Conservation (phyloP, 2,888 invertebrate species). For the Xylota segnis region DNA sequence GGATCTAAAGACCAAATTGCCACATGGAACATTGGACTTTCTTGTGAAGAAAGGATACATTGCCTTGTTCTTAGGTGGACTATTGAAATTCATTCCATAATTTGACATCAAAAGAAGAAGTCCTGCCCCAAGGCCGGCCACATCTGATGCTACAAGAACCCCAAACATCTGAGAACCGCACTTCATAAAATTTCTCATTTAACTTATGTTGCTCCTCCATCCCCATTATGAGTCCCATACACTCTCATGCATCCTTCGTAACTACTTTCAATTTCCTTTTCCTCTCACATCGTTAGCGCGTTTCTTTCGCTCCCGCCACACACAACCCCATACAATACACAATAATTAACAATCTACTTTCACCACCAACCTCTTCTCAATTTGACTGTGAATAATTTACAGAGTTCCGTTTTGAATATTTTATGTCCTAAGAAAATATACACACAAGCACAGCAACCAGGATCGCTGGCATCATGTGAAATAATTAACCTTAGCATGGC, state of each 20-base stretch:
- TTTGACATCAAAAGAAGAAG: constrained; percentile 11
- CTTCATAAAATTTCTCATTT: constrained; percentile 3
- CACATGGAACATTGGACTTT: too few species aligned
- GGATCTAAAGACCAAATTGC: too few species aligned
- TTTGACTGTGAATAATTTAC: constrained; percentile 59
- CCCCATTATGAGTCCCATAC: neutral
- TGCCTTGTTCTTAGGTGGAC: too few species aligned
- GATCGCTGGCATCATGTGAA: constrained; percentile 48
- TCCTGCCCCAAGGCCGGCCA: neutral
- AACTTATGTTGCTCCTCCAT: neutral
- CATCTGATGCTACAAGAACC: constrained; percentile 6
- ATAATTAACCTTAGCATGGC: constrained; percentile 59
- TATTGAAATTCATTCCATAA: neutral
- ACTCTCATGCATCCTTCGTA: neutral
- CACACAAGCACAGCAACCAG: neutral
- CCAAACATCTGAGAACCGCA: neutral
- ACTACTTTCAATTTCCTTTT: constrained; percentile 28
- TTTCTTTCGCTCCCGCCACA: neutral
- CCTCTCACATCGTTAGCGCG: constrained; percentile 32
- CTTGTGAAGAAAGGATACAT: too few species aligned
- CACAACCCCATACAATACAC: constrained; percentile 1
- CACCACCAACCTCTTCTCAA: constrained; percentile 29
- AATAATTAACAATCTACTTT: constrained; percentile 58
- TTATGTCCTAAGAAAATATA: constrained; percentile 26
- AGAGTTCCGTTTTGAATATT: constrained; percentile 43